Base-by-base conservation (phyloP, 2,113 vertebrate genomes). In the Prinia subflava region DNA sequence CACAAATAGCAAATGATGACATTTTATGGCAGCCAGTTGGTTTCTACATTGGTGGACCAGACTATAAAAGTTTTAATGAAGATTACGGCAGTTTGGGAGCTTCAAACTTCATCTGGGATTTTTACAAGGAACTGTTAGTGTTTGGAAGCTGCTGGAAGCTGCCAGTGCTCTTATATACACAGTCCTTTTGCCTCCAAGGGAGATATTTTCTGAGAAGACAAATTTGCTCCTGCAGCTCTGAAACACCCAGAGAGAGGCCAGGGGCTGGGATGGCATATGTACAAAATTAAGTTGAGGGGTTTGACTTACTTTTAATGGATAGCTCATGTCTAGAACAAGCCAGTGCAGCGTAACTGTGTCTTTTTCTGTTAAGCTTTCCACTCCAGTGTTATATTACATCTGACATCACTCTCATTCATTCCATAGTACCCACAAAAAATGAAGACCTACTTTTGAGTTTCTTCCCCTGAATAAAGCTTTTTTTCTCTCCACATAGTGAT, bases 251-350 rank as follows among this genome's bases (percentile, higher is more conserved):
- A 76, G 80, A 84, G 53, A 82, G 74, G 49, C 57, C 9, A 0
- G 53, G 37, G 44, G 41, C 65, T 95, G 69, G 81, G 77, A 30
- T 75, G 80, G 83, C 95, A 92, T 92, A 94, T 62, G 84, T 69
- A 73, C 81, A 87, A 91, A 89, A 94, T 95, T 87, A 94, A 71
- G 65, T 37, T 65, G 65, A 83, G 65, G 62, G 65, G 4, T 95
- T 89, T 96, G 79, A 81, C 95, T 96, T 93, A 80, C 84, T 95
- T 93, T 78, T 94, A 92, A 95, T 89, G 92, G 88, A 77, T 67
- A 85, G 71, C 67, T 91, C 71, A 92, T 60, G 83, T 83, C 79
- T 96, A 85, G 68, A 93, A 75, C 79, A 75, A 90, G 47, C 33
- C 68, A 81, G 71, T 12, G 18, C 73, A 87, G 83, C 9, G 9